Evolutionary conservation across 1,140 invertebrate species (phyloP).

Genomic region (Drosophila aff.): DNA sequence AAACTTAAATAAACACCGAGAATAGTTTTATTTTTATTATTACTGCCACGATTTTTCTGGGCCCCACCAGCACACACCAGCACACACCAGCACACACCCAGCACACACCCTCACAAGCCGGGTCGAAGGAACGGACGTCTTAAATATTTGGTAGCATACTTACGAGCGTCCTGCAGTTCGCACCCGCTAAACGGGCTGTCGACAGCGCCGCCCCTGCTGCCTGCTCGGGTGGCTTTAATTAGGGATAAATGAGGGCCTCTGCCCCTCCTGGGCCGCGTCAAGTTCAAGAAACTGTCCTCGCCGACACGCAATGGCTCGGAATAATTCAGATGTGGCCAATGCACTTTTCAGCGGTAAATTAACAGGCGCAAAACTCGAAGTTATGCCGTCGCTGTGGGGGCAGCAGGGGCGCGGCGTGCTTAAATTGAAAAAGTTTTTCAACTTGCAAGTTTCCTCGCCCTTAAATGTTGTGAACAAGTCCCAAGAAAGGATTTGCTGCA

Average conservation of each 20-base stretch:
- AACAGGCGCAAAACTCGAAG: slow-evolving; percentile 53
- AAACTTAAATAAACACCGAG: slow-evolving; percentile 79
- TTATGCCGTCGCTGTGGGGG: slow-evolving; percentile 16
- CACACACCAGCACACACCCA: background rate
- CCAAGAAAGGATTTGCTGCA: slow-evolving; percentile 63
- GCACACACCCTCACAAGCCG: background rate
- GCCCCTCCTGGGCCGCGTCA: background rate
- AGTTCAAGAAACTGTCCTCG: slow-evolving; percentile 53
- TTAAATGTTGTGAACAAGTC: slow-evolving; percentile 54
- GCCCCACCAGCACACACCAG: background rate
- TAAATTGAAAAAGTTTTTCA: slow-evolving; percentile 80
- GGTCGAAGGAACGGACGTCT: slow-evolving; percentile 25
- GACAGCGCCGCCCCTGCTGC: slow-evolving; percentile 34
- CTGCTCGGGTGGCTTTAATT: slow-evolving; percentile 47
- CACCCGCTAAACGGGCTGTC: slow-evolving; percentile 67
- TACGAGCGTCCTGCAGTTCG: slow-evolving; percentile 35
- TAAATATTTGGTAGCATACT: slow-evolving; percentile 68
- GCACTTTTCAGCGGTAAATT: slow-evolving; percentile 75
- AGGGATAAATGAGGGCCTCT: slow-evolving; percentile 41
- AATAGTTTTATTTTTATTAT: slow-evolving; percentile 81
- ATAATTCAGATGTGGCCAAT: slow-evolving; percentile 75
- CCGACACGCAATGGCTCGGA: slow-evolving; percentile 62
- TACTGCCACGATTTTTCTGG: slow-evolving; percentile 62
- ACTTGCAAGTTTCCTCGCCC: slow-evolving; percentile 63
- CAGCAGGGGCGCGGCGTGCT: slow-evolving; percentile 33